These are phyloP conservation scores for Globia sparganii DNA, from an alignment of 2,888 invertebrate genomes.

Conservation along the genomic window DNA sequence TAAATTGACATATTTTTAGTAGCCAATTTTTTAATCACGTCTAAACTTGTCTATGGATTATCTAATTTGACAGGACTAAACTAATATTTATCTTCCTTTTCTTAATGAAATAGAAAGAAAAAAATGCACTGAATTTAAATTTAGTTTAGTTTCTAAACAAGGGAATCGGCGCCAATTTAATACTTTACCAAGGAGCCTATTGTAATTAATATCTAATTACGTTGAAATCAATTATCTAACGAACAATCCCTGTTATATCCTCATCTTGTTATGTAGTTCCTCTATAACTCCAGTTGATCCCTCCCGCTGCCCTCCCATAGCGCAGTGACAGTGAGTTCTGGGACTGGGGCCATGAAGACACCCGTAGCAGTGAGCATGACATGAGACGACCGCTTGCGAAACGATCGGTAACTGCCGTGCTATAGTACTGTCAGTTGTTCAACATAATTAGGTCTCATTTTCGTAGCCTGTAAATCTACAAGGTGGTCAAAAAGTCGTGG, in stretches of 20 bases:
- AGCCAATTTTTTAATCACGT: too few species aligned
- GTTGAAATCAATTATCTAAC: neutral
- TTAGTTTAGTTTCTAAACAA: too few species aligned
- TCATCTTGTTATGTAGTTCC: neutral
- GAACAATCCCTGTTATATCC: neutral
- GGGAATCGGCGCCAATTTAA: too few species aligned
- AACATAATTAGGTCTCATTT: neutral
- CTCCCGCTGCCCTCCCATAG: slow-evolving; percentile 63
- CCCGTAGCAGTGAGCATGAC: slow-evolving; percentile 64
- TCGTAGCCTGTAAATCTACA: too few species aligned
- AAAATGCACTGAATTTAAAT: too few species aligned
- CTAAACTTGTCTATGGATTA: too few species aligned
- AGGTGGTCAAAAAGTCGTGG: too few species aligned
- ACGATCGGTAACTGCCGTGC: slow-evolving; percentile 32
- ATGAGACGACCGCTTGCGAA: slow-evolving; percentile 63
- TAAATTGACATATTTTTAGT: too few species aligned
- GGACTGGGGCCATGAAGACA: slow-evolving; percentile 80
- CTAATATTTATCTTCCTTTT: too few species aligned
- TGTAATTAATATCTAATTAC: neutral
- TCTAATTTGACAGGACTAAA: too few species aligned
- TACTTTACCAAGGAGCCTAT: neutral
- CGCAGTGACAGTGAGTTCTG: slow-evolving; percentile 82
- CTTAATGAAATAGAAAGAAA: too few species aligned
- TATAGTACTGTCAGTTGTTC: neutral
- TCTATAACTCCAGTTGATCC: neutral